Evolutionary conservation across 2,113 vertebrate genomes (phyloP), one percentile per base, ranked within the genome.

Genomic region (Syngnathus scovelli): DNA sequence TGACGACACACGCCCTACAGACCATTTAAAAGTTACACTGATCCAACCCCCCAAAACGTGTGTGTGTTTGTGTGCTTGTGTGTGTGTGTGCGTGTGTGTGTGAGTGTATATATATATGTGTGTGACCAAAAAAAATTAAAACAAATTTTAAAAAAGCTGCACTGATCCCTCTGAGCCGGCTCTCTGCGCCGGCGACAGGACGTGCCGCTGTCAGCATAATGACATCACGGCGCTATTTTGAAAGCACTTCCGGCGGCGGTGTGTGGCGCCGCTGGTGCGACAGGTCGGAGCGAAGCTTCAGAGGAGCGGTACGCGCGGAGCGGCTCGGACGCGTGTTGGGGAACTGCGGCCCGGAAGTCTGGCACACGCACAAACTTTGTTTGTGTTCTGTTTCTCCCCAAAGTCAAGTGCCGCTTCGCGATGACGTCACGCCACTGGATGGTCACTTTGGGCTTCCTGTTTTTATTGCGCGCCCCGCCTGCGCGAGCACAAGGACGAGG

Each of bases 381-480:
- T 52, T 10, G 7, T 9, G 8, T 52, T 21, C 2, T 7, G 4
- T 8, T 52, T 13, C 2, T 52, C 19, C 8, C n/a, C 16, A 15
- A 16, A 21, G 19, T 3, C 49, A 7, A 52, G 19, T 37, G 27
- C 27, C 13, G 15, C 27, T 44, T 21, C 61, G 21, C 21, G 6
- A 62, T 62, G 61, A 62, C 61, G 61, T 62, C 61, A 62, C 39
- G 15, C 21, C 60, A 13, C 5, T 21, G 60, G 61, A 23, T 44
- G 41, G 12, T 44, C 21, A 43, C 61, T 21, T 5, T 61, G 41
- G 21, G 61, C 41, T 62, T 44, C 12, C 21, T 62, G 5, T 1
- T 62, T 12, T 44, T 23, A 21, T n/a, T 61, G 10, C 10, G 19
- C 18, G 18, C 11, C 37, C 61, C 27, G n/a, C 21, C 6, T 8